Base-by-base conservation (phyloP, 2,888 invertebrate genomes). In the Philhelius pedissequus region DNA sequence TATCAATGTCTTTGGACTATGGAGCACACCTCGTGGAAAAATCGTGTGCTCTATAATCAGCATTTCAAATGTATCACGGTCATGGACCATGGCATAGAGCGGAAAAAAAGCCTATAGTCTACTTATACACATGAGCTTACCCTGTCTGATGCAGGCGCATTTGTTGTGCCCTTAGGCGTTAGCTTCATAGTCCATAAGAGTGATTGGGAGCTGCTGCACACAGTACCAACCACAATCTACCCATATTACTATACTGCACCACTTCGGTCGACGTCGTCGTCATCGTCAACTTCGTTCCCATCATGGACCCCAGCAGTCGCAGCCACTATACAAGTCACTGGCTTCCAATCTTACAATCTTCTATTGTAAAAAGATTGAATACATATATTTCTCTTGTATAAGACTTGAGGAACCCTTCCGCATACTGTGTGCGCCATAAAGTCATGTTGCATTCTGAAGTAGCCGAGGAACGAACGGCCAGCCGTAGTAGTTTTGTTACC, bases 41-140 rank as follows among this genome's bases (percentile, higher is more conserved):
- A 52, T 79, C 70, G 83, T 74, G 69, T 74, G 58, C 74, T 74
- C 70, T 66, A 78, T 83, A 83, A 83, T 83, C 83, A 64, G 69
- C 69, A 69, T 83, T 74, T 54, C 78, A 78, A 83, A 83, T 83
- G 78, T 74, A 83, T 83, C 83, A 83, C 58, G 83, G 83, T 83
- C 83, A 83, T 79, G 78, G 83, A 74, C 62, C 62, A 62, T 62
- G 43, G 18, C 18, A 40, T 27, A 60, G 8, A 70, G 74, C 74
- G 66, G 64, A 74, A 79, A 70, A 64, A 75, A 78, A 48, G 48
- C 48, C 48, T 25, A 25, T 11, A n/a, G n/a, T n/a, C n/a, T n/a
- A n/a, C n/a, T n/a, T 13, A 11, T 38, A 38, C 22, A 25, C 35
- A 79, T 79, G 78, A 48, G 48, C 66, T 50, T 52, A 25, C 58